These are phyloP conservation scores for Chionomys nivalis DNA, from an alignment of 2,113 vertebrate species.

Conservation along the genomic window DNA sequence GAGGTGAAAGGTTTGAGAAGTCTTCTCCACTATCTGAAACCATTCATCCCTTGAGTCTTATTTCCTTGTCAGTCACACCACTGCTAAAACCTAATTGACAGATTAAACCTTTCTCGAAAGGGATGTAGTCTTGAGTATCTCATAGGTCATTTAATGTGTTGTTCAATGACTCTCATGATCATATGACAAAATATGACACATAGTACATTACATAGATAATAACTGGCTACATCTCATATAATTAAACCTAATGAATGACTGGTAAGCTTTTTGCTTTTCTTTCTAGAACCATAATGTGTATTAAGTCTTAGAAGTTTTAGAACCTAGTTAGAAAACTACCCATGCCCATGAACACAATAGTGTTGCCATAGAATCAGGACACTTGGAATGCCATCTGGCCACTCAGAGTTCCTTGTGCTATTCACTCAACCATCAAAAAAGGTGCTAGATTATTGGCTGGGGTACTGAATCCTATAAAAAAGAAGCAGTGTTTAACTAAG, in stretches of 20 bases:
- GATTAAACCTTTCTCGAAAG: background rate
- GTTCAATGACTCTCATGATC: background rate
- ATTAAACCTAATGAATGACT: background rate
- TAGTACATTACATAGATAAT: background rate
- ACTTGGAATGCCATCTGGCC: slow-evolving; percentile 22
- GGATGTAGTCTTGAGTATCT: background rate
- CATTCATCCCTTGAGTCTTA: background rate
- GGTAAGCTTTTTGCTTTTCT: slow-evolving; percentile 11
- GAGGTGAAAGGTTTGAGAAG: background rate
- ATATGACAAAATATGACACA: background rate
- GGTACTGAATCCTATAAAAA: background rate
- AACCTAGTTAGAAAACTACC: background rate
- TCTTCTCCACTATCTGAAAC: background rate
- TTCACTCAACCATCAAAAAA: slow-evolving; percentile 8
- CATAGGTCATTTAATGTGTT: background rate
- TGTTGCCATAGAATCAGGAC: background rate
- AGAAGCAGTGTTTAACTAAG: slow-evolving; percentile 22
- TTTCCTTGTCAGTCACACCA: background rate
- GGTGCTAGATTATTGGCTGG: background rate
- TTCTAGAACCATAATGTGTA: background rate
- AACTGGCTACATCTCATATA: background rate
- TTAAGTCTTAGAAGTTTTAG: background rate
- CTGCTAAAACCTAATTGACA: background rate
- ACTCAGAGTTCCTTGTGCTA: background rate
- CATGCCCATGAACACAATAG: background rate